A percentile compares a stretch with the other conserved stretches of the same genome.
phyloP scores from a whole-genome alignment of 2,113 vertebrate species.

The Zapornia atra region DNA sequence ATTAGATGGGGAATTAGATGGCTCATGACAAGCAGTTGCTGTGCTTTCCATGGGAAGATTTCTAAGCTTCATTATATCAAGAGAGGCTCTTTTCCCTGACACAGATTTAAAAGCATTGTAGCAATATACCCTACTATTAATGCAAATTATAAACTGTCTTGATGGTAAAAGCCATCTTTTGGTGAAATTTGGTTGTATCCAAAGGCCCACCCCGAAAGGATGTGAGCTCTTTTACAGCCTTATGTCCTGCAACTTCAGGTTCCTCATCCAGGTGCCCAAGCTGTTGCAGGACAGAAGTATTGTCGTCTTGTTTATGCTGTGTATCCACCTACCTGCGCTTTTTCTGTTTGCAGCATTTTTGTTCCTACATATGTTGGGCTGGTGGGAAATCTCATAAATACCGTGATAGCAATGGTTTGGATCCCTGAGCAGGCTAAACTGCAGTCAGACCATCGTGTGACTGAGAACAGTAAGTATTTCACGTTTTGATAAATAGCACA shows the following conservation, averaged over 20 bases:
- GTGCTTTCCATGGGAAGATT: neutral
- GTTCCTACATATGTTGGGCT: slow-evolving; percentile 75
- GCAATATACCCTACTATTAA: neutral
- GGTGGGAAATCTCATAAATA: slow-evolving; percentile 77
- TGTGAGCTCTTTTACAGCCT: neutral
- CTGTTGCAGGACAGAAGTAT: neutral
- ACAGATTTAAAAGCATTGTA: neutral
- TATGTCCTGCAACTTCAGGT: neutral
- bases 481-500: neutral
- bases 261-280: neutral
- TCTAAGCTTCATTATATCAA: neutral
- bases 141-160: neutral
- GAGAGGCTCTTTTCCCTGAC: neutral
- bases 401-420: slow-evolving; percentile 78
- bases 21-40: neutral
- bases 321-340: neutral
- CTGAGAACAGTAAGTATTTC: slow-evolving; percentile 70
- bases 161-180: neutral
- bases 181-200: neutral
- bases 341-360: slow-evolving; percentile 76
- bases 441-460: neutral
- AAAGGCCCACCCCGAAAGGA: neutral
- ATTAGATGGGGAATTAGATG: neutral
- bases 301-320: neutral
- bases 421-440: slow-evolving; percentile 84